Base-by-base conservation (phyloP, 2,888 invertebrate genomes). In the Drosophila lutescens region DNA sequence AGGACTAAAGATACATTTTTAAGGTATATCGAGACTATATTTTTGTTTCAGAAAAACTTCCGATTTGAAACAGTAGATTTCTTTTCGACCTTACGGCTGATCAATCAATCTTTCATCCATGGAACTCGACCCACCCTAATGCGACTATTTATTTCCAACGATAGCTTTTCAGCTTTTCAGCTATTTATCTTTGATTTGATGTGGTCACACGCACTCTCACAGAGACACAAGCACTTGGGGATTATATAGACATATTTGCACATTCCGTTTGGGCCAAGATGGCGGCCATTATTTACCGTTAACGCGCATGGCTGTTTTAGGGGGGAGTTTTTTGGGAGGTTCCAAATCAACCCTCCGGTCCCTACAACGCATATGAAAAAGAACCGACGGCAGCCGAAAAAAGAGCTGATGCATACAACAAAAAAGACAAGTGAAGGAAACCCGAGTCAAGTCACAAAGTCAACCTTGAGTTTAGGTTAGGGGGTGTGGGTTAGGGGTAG, bases 201-300 rank as follows among this genome's bases (percentile, higher is more conserved):
- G 76, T 74, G 73, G 71, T 78, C 80, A 58, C 63, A 70, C 49
- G 59, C 56, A 53, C 44, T 56, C 66, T 54, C 59, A 34, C 46
- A 41, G 58, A 56, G 76, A 70, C 76, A 74, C 76, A 36, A 61
- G 43, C 62, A 63, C 62, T 63, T 63, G 63, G 49, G 49, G 40
- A 63, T 62, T 63, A 63, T 50, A 62, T 63, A 63, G 62, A 62
- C 62, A 15, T 60, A 62, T 63, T 63, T 36, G 62, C 62, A 63
- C 62, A 63, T 63, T 63, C 44, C 44, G 63, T 30, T 30, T 38
- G 44, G 65, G 79, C 79, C 87, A 86, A 88, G 82, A 86, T 86
- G 86, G 89, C 86, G 87, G 87, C 88, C 87, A 88, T 86, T 86
- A 85, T 87, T 89, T 89, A 87, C 82, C 84, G 88, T 88, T 85